These are phyloP conservation scores for Larimichthys polyactis DNA, from an alignment of 2,113 vertebrate species.

Conservation along the genomic window DNA sequence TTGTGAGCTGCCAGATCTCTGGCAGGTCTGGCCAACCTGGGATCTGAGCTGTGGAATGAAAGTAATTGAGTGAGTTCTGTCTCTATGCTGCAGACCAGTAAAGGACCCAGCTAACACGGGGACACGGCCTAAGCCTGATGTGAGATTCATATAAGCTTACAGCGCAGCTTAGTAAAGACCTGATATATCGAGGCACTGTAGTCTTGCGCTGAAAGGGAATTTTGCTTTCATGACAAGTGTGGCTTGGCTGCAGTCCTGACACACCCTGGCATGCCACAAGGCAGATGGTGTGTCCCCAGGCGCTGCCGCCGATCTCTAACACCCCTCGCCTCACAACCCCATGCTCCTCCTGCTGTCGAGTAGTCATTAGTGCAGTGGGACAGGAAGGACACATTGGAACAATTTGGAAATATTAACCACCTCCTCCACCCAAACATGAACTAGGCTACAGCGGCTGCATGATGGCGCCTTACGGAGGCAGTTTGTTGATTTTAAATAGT, in stretches of 20 bases:
- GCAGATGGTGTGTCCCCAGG: constrained; percentile 83
- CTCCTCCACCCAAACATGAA: constrained; percentile 25
- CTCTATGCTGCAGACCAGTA: constrained; percentile 37
- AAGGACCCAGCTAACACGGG: constrained; percentile 32
- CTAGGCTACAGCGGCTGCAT: constrained; percentile 9
- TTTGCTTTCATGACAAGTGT: constrained; percentile 78
- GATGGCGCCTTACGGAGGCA: not conserved
- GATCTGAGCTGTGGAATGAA: constrained; percentile 59
- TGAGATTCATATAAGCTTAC: constrained; percentile 58
- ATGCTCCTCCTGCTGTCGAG: constrained; percentile 67
- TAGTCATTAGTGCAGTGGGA: constrained; percentile 68
- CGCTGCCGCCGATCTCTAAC: constrained; percentile 38
- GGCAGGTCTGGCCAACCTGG: constrained; percentile 50
- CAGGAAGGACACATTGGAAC: constrained; percentile 55
- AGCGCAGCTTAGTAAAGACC: constrained; percentile 50
- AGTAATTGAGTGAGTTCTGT: constrained; percentile 58
- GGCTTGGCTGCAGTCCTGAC: constrained; percentile 78
- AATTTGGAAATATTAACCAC: constrained; percentile 59
- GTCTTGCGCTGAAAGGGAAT: constrained; percentile 55
- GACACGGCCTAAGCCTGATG: constrained; percentile 56
- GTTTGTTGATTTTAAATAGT: constrained; percentile 16
- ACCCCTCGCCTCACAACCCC: constrained; percentile 59
- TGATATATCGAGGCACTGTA: constrained; percentile 52
- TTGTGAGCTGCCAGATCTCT: constrained; percentile 42
- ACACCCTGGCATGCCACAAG: constrained; percentile 77